Evolutionary conservation across 2,888 invertebrate genomes (phyloP).

Genomic region (Patella depressa): DNA sequence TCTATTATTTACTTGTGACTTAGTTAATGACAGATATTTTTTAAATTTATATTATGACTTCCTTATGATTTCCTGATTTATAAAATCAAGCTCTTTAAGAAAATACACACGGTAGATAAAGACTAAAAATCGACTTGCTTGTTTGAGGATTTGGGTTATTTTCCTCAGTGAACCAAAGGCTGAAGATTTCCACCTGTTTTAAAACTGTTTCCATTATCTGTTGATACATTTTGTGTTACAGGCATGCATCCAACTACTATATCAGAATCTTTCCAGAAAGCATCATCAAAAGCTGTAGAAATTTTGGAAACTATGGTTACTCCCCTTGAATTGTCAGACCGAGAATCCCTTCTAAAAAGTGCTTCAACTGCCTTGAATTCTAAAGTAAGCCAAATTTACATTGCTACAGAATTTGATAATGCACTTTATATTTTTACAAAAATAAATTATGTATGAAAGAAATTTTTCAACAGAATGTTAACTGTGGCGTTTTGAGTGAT

Average conservation of each 20-base stretch:
- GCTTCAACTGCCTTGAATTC: conserved; percentile 99
- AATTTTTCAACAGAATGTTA: neutral
- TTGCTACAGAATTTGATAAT: neutral
- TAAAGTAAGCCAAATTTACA: conserved; percentile 76
- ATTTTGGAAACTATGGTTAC: conserved; percentile 87
- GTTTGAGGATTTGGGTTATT: too few species aligned
- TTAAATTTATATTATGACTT: too few species aligned
- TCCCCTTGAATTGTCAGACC: conserved; percentile 85
- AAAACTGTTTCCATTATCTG: too few species aligned
- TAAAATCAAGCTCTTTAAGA: too few species aligned
- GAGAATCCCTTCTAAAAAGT: conserved; percentile 89
- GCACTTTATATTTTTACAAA: neutral
- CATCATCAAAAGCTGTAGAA: conserved; percentile 79
- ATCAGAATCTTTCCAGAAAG: conserved; percentile 95
- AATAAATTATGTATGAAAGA: too few species aligned
- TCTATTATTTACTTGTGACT: too few species aligned
- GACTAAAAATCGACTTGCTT: too few species aligned
- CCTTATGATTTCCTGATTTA: too few species aligned
- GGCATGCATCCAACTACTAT: conserved; percentile 98
- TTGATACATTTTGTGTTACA: conserved; percentile 41
- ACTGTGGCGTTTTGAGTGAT: neutral
- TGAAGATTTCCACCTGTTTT: too few species aligned
- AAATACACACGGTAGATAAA: too few species aligned
- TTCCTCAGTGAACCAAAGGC: too few species aligned
- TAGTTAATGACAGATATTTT: too few species aligned